Evolutionary conservation across 2,888 invertebrate genomes (phyloP).

Genomic region (Lucinisca nassula): DNA sequence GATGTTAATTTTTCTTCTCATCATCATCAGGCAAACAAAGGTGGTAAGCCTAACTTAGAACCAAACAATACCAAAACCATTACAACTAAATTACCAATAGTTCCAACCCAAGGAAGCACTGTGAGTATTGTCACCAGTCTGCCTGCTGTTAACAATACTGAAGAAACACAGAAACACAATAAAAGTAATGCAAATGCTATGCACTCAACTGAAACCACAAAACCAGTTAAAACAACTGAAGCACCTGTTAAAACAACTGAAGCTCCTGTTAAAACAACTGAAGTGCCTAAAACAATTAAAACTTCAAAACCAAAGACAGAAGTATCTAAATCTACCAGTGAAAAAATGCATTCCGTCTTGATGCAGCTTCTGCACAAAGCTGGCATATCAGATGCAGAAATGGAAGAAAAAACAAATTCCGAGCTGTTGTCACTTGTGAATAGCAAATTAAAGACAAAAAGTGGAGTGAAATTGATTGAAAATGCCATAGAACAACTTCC

Average conservation of each 20-base stretch:
- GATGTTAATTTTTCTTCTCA: not conserved
- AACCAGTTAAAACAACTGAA: not conserved
- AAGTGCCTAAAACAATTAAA: not conserved
- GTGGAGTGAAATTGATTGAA: slow-evolving; percentile 3
- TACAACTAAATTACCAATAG: not conserved
- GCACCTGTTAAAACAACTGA: not conserved
- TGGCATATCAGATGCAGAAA: slow-evolving; percentile 1
- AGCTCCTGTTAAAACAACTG: not conserved
- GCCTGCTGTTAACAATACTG: not conserved
- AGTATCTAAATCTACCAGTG: not conserved
- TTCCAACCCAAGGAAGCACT: not conserved
- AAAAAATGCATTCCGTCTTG: not conserved
- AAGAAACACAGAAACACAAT: not conserved
- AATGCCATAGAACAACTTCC: slow-evolving; percentile 22
- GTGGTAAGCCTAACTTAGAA: no score
- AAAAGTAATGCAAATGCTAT: not conserved
- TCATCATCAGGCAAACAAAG: not conserved
- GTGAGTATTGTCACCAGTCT: not conserved
- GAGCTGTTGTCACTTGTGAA: slow-evolving; percentile 4
- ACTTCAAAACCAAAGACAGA: not conserved
- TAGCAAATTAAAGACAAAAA: not conserved
- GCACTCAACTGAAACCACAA: not conserved
- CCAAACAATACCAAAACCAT: no score
- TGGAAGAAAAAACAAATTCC: not conserved
- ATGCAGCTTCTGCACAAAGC: not conserved